Base-by-base conservation (phyloP, 92 coral and sea anemone species). In the Palythoa caribaeorum region DNA sequence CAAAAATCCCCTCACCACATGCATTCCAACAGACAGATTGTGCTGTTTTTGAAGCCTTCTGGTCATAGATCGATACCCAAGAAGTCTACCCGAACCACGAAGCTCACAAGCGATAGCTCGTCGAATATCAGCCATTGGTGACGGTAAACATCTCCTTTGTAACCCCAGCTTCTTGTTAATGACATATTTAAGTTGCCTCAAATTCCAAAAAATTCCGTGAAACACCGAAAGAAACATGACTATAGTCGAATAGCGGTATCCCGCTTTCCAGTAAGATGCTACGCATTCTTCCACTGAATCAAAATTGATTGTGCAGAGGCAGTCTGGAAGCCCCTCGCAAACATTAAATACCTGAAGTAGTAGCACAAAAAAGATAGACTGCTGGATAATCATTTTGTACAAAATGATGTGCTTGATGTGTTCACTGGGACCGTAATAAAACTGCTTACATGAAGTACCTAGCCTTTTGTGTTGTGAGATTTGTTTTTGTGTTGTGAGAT, bases 281-380 rank as follows among this genome's bases (percentile, higher is more conserved):
- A 76, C 83, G 52, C 83, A 86, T 85, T 85, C 83, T 76, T 73
- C 89, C 21, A 60, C 69, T 60, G 69, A 60, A 5, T 85, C 15
- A 73, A 85, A 85, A 70, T 36, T 73, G 38, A n/a, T 73, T 54
- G 88, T 53, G 88, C 88, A 85, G 54, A 86, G 83, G 83, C 89
- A 86, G 57, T 86, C 89, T 60, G 89, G 89, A 75, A 86, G 75
- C 83, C 83, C 83, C 44, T 86, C 73, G 21, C 89, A 55, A 47
- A 60, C 83, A 86, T 75, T 80, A n/a, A n/a, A n/a, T 60, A 76
- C 75, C n/a, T 69, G 87, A 65, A 65, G 71, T 65, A 65, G 71
- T 5, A 65, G 71, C 71, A 65, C 17, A 21, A 65, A 65, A 65
- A 65, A 65, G 71, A 19, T n/a, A 65, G 71, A 21, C 71, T 65